Evolutionary conservation across 2,113 vertebrate species (phyloP), one percentile per base, ranked within the genome.

Genomic region (Malurus elegans): DNA sequence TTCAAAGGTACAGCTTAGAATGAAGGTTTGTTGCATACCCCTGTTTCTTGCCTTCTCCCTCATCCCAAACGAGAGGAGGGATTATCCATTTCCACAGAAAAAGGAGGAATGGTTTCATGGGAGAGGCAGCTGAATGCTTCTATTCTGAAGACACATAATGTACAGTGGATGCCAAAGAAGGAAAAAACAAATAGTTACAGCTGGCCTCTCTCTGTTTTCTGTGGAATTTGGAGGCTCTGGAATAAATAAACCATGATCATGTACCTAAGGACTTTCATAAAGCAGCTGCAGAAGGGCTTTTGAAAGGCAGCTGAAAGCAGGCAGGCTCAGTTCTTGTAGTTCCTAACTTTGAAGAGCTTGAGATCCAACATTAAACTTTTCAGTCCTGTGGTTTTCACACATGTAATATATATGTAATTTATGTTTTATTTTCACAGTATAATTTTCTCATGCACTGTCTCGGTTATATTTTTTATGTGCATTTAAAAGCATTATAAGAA

Each of bases 51-150:
- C 25, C 14, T 75, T 75, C 28, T 79, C 12, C 8, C 32, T 42
- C 3, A 0, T 53, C n/a, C 45, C 58, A 48, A 20, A 25, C 13
- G 21, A 48, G 47, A 48, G 47, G 21, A 76, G 29, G 44, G 38
- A 13, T 47, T 25, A 12, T 14, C 10, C 12, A 4, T 80, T 89
- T 57, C 42, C 34, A 14, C 3, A 18, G 64, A 32, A 76, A 42
- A 42, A 70, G 28, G 15, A 83, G 36, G 24, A 78, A 47, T 12
- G 13, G 56, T 66, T 86, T 80, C 18, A 31, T 54, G 60, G 84
- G 28, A 73, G 67, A 87, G 71, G 25, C 44, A 66, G 69, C 58
- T 88, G 73, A 84, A 31, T 54, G 26, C 38, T 84, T 93, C 65
- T 58, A 0, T 60, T 80, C 51, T 66, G 47, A 70, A 66, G 61